Base-by-base conservation (phyloP, 2,113 vertebrate genomes). In the Nettapus auritus region DNA sequence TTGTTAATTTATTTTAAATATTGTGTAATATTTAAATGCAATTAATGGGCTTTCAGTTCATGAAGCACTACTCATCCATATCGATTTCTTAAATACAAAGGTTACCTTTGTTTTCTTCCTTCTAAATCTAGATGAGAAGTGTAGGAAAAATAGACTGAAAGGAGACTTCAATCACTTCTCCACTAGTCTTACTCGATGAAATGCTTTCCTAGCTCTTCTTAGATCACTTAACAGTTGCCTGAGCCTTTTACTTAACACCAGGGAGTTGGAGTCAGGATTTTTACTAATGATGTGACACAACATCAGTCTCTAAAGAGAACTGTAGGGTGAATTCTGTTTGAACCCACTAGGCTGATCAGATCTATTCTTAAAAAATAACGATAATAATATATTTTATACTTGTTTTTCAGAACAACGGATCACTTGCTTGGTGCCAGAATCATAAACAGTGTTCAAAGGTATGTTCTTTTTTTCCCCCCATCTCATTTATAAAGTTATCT, bases 381-480 rank as follows among this genome's bases (percentile, higher is more conserved):
- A 25, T 53, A 44, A 75, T 71, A 20, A 46, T 26, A 5, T 57
- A 69, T 42, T 97, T 90, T 96, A 94, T 74, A 21, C 55, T 88
- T 90, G 40, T 89, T 17, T 96, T 97, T 46, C 98, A 99, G 99
- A 99, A 99, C 97, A 99, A 99, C 82, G 99, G 99, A 40, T 99
- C 99, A 60, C 98, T 99, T 98, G 98, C 98, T 84, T 99, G 99
- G 99, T 99, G 99, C 97, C 99, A 99, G 98, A 99, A 99, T 98
- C 99, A 99, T 97, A 99, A 99, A 97, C 99, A 99, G 46, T 99
- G 99, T 98, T 99, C 99, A 83, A 99, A 99, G 99, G 99, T 99
- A 99, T 20, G 95, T 84, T 21, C 2, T 50, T 13, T 12, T 33
- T 5, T 1, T 3, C 4, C 9, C 17, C 17, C 13, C 3, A 5